Base-by-base conservation (phyloP, 2,797 vertebrate genomes). In the Varecia variegata region DNA sequence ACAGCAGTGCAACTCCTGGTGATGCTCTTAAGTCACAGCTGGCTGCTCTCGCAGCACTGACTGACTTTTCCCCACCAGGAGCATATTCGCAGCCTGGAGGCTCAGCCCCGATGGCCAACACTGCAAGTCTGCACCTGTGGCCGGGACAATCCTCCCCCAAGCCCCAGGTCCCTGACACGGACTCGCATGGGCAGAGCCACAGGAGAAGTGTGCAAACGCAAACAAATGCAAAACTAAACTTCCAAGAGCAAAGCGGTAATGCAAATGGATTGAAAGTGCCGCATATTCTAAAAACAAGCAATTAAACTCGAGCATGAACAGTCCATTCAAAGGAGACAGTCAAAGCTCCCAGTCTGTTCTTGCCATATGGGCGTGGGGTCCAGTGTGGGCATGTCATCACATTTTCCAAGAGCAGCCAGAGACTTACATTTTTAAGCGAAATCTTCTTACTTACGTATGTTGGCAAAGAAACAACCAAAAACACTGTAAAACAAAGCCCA, bases 1-100 rank as follows among this genome's bases (percentile, higher is more conserved):
- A 32, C 17, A 10, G 8, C n/a, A 0, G 0, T 0, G 12, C 2
- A 7, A 12, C 7, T 35, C 1, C 32, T 18, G 0, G 2, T 3
- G 7, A 15, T 2, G 6, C 15, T 58, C n/a, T 32, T 6, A 23
- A 11, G 40, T 14, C 58, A 25, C 32, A 12, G 30, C 50, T 58
- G 14, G 11, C 0, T 60, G 18, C 45, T 50, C 30, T 38, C 27
- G 0, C 9, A 17, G 15, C 32, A n/a, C 20, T 1, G 5, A 18
- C 47, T 70, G 54, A 17, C 40, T 20, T 27, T 13, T 30, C 40
- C 35, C 45, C 50, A 14, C 43, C 25, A 27, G n/a, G 6, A 23
- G 7, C 1, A 1, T 12, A 32, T 12, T 11, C 25, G 18, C 14
- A 17, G 14, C 27, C 21, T 7, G 7, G 1, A 50, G 60, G 45